Evolutionary conservation across 1,140 invertebrate species (phyloP).

Genomic region (Drosophila asahinai): DNA sequence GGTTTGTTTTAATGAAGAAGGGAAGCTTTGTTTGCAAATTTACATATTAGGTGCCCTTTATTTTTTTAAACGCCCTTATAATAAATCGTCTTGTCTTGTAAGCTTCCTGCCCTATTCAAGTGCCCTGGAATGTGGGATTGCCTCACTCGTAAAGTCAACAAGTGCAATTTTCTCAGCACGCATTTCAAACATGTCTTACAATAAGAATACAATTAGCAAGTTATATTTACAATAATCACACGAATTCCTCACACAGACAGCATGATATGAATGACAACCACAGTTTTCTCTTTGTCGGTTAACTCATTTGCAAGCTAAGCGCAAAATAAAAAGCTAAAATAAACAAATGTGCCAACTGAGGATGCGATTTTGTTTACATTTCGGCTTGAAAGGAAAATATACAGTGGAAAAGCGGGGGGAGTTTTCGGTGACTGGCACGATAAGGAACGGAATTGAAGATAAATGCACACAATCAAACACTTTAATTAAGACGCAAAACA

Average conservation of each 20-base stretch:
- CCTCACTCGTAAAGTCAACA: conserved; percentile 55
- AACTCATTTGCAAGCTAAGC: conserved; percentile 5
- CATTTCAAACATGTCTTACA: conserved; percentile 20
- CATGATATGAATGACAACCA: conserved; percentile 10
- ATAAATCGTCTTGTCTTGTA: no score
- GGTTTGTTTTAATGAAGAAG: no score
- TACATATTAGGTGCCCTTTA: no score
- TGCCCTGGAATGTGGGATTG: conserved; percentile 23
- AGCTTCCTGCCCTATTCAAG: conserved; percentile 5
- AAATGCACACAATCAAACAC: conserved; percentile 46
- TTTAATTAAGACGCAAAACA: conserved; percentile 55
- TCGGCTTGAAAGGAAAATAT: conserved; percentile 7
- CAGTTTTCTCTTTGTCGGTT: conserved; percentile 6
- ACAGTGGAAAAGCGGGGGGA: conserved; percentile 22
- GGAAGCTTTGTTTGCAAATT: no score
- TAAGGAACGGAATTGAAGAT: conserved; percentile 74
- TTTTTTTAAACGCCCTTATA: no score
- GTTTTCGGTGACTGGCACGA: conserved; percentile 56
- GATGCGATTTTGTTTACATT: conserved; percentile 70
- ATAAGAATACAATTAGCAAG: conserved; percentile 29
- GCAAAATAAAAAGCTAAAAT: conserved; percentile 7
- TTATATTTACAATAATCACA: conserved; percentile 20
- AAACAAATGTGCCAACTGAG: conserved; percentile 14
- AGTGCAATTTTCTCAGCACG: conserved; percentile 50
- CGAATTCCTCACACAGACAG: not conserved